These are phyloP conservation scores for Phataginus tetradactyla DNA, from an alignment of 2,797 vertebrate species.

Conservation along the genomic window DNA sequence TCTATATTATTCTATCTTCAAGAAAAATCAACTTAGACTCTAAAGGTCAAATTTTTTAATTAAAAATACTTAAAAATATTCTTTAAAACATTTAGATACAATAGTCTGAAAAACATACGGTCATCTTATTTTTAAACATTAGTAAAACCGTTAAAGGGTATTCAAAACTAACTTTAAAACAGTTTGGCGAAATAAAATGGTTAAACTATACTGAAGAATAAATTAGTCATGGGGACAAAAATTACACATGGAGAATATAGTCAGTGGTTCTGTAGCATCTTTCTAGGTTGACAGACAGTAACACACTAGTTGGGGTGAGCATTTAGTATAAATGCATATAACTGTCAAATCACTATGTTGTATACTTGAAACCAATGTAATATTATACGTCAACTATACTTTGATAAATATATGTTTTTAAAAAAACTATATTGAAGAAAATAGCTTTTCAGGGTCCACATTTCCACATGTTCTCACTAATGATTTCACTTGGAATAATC, in stretches of 20 bases:
- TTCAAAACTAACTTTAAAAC: slow-evolving; percentile 44
- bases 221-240: no score
- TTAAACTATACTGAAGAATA: background rate
- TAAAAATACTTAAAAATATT: slow-evolving; percentile 36
- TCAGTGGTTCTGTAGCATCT: no score
- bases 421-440: background rate
- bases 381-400: no score
- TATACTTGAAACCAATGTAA: no score
- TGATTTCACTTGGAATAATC: slow-evolving; percentile 4
- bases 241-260: no score
- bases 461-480: slow-evolving; percentile 1
- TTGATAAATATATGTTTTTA: no score
- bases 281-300: no score
- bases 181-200: background rate
- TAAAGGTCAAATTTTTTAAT: background rate
- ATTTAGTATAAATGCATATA: no score
- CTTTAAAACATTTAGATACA: slow-evolving; percentile 9
- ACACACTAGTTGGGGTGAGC: no score
- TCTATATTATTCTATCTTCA: background rate
- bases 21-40: slow-evolving; percentile 31
- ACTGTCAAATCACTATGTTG: no score
- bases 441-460: background rate
- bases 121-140: background rate
- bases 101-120: background rate
- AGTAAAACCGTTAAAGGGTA: background rate